Base-by-base conservation (phyloP, 2,113 vertebrate species). In the Nipponia nippon region DNA sequence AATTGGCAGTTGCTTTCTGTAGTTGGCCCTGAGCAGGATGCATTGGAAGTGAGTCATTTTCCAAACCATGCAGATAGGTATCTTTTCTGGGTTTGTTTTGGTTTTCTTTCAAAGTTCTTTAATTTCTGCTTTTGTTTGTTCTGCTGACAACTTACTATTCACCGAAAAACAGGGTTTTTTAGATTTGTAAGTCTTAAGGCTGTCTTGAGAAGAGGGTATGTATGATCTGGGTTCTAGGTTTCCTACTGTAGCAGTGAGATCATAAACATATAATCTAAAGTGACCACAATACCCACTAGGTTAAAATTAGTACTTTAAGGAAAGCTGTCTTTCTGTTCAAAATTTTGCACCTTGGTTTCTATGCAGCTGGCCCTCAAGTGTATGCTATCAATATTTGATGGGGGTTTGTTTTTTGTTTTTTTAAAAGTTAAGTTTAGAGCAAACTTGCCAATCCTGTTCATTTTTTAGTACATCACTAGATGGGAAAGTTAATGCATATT, bases 111-210 rank as follows among this genome's bases (percentile, higher is more conserved):
- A n/a, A 29, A 90, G 53, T 69, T 76, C 15, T 80, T 88, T 88
- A 62, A 30, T 83, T 94, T 91, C 22, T 80, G 52, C 5, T 1
- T 90, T 87, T 46, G 7, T 50, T 75, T 82, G 16, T 80, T 77
- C 11, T 65, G 3, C 42, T 95, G 46, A 63, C 69, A 83, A 55
- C 36, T 77, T 69, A 16, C 4, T 58, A 25, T 58, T 71, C 21
- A 0, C 2, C 3, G 10, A 49, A 55, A 65, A 22, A 6, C 0
- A 3, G 9, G 3, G 2, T 16, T 22, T 30, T 84, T 91, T 61
- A 22, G 10, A 73, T 66, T 62, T 89, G 14, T 53, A 21, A 44
- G 14, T 85, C 38, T 55, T 23, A 58, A 58, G 23, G 12, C 13
- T 79, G 19, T 44, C n/a, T 85, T 72, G 56, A 82, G 58, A 81